Percentiles rank a stretch among this genome's conserved stretches.
These are phyloP conservation scores for Myioborus miniatus DNA, from an alignment of 2,797 vertebrate species.

Conservation along the genomic window DNA sequence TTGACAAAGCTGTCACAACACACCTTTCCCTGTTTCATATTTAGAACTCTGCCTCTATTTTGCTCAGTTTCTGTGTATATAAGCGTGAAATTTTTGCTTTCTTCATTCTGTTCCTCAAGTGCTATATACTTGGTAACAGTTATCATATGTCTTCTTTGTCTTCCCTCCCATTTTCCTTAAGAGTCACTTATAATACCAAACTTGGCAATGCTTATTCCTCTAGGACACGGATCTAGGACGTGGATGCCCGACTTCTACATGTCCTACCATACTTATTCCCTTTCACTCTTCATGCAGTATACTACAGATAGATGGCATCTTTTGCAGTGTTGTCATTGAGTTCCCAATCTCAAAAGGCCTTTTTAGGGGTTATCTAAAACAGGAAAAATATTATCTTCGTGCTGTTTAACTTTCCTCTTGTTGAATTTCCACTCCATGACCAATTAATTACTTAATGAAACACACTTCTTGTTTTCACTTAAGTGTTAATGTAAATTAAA, in stretches of 20 bases:
- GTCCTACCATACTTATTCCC: accelerated
- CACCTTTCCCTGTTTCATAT: neutral
- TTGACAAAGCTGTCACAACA: neutral
- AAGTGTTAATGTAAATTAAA: neutral
- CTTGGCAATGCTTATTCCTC: neutral
- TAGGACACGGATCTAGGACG: neutral
- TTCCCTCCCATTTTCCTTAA: neutral
- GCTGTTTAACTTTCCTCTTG: neutral
- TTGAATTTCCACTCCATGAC: neutral
- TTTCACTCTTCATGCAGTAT: neutral
- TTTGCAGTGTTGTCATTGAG: neutral
- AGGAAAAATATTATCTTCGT: neutral
- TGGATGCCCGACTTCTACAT: neutral
- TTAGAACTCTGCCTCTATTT: neutral
- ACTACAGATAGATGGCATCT: neutral
- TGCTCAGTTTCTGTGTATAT: neutral
- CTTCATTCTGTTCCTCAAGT: neutral
- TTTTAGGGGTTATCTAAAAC: neutral
- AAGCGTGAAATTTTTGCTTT: neutral
- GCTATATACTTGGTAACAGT: neutral
- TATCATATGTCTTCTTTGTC: neutral
- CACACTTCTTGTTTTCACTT: neutral
- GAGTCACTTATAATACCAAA: neutral
- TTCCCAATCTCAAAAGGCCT: neutral
- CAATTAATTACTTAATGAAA: neutral